Base-by-base conservation (phyloP, 2,888 invertebrate genomes). In the Cistogaster globosa region DNA sequence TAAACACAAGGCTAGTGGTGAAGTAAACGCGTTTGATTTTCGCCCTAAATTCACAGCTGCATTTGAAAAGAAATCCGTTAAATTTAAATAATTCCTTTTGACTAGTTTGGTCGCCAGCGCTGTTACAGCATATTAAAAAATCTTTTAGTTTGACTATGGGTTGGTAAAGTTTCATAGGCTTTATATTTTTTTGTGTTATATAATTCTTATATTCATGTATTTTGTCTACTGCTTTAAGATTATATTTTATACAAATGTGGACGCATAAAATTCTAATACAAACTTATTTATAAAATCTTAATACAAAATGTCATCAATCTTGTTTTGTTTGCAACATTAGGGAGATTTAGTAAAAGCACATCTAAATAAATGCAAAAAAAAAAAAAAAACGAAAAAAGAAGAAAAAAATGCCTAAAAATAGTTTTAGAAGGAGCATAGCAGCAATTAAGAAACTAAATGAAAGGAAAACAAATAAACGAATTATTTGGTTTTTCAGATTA, bases 281-380 rank as follows among this genome's bases (percentile, higher is more conserved):
- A 26, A 32, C 72, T 72, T 71, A 36, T 53, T 75, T 75, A 62
- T 68, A 45, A 69, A 63, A 76, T 58, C 69, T 63, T 57, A 63
- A 76, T 76, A 69, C 26, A 69, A 48, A 69, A 75, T 82, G 63
- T 75, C 75, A 82, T 82, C 81, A 82, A 82, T 82, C 81, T 69
- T 63, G 62, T 76, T 63, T 63, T 53, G 22, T 48, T 58, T 62
- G 75, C 74, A 79, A 60, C 18, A 60, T 20, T 45, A 6, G 6
- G 32, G 5, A 79, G 14, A n/a, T 6, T 53, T 9, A 51, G 18
- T 20, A 7, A 53, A 20, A 53, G 51, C 51, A 18, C 16, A 18
- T 53, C n/a, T n/a, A 18, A 51, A 18, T n/a, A 51, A 53, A 53
- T 63, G 74, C 74, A 74, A 38, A 22, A 57, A 14, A 26, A 76